Evolutionary conservation across 2,888 invertebrate species (phyloP).

Genomic region (Tridacna crocea): DNA sequence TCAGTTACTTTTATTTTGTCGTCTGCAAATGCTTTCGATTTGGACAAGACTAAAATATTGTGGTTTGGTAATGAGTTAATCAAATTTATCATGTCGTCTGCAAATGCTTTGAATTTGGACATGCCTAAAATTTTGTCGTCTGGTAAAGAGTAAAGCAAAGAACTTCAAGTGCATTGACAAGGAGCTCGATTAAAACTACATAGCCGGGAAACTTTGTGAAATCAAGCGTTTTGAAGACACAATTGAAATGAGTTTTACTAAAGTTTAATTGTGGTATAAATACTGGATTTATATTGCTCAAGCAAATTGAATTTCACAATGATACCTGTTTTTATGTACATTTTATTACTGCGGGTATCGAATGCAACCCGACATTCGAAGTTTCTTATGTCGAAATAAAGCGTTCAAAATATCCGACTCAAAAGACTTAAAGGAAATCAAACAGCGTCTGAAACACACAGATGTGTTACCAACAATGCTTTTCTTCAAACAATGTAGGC

Average conservation of each 20-base stretch:
- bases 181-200: conserved; percentile 16
- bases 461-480: conserved; percentile 22
- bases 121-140: too few species aligned
- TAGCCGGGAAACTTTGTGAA: conserved; percentile 19
- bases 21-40: too few species aligned
- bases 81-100: too few species aligned
- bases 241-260: conserved; percentile 49
- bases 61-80: too few species aligned
- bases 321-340: conserved; percentile 52
- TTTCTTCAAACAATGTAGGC: conserved; percentile 11
- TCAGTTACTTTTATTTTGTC: too few species aligned
- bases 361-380: conserved; percentile 30
- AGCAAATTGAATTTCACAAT: conserved; percentile 64
- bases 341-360: conserved; percentile 53
- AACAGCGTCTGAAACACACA: conserved; percentile 26
- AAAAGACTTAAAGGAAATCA: not conserved
- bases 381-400: conserved; percentile 37
- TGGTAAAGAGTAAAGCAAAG: not conserved
- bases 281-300: conserved; percentile 44
- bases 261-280: conserved; percentile 55
- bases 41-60: too few species aligned
- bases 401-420: conserved; percentile 32
- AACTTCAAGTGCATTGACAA: not conserved
- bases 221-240: conserved; percentile 36
- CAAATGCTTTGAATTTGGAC: too few species aligned